A percentile compares a stretch with the other conserved stretches of the same genome.
phyloP scores from a whole-genome alignment of 2,797 vertebrate species.

The Aplochiton taeniatus region DNA sequence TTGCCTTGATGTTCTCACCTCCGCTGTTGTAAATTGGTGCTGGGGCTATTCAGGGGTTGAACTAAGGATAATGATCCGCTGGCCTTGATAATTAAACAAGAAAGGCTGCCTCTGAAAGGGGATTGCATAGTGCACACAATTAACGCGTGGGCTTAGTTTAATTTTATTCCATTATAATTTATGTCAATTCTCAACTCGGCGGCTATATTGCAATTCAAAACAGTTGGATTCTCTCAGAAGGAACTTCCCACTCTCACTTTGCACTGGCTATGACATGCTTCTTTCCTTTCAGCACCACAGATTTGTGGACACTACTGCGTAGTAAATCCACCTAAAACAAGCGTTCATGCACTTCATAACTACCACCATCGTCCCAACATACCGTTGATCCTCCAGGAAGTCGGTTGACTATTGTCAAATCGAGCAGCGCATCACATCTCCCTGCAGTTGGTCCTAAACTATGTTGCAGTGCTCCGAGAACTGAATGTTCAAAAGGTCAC shows the following conservation, averaged over 20 bases:
- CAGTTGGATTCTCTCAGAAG: slow-evolving; percentile 43
- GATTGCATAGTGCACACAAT: slow-evolving; percentile 40
- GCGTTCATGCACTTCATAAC: slow-evolving; percentile 48
- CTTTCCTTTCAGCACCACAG: slow-evolving; percentile 59
- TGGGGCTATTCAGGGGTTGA: slow-evolving; percentile 16
- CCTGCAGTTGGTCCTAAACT: background rate
- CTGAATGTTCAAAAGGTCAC: slow-evolving; percentile 19
- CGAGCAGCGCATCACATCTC: slow-evolving; percentile 50
- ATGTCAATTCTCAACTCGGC: no score
- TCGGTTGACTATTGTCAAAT: slow-evolving; percentile 56
- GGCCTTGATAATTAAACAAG: slow-evolving; percentile 65
- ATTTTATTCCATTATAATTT: no score
- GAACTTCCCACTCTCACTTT: slow-evolving; percentile 60
- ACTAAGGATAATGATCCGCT: slow-evolving; percentile 46
- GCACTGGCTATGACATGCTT: slow-evolving; percentile 62
- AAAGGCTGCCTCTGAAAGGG: slow-evolving; percentile 24
- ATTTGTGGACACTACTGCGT: slow-evolving; percentile 61
- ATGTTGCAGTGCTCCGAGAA: background rate
- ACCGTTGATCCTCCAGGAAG: slow-evolving; percentile 53
- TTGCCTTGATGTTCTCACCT: slow-evolving; percentile 22
- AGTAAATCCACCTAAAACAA: slow-evolving; percentile 66
- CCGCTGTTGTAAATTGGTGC: slow-evolving; percentile 22
- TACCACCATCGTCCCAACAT: slow-evolving; percentile 56
- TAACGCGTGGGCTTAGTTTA: background rate
- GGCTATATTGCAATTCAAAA: no score